phyloP scores from a whole-genome alignment of 2,113 vertebrate species.

The Petrocephalus zakoni region DNA sequence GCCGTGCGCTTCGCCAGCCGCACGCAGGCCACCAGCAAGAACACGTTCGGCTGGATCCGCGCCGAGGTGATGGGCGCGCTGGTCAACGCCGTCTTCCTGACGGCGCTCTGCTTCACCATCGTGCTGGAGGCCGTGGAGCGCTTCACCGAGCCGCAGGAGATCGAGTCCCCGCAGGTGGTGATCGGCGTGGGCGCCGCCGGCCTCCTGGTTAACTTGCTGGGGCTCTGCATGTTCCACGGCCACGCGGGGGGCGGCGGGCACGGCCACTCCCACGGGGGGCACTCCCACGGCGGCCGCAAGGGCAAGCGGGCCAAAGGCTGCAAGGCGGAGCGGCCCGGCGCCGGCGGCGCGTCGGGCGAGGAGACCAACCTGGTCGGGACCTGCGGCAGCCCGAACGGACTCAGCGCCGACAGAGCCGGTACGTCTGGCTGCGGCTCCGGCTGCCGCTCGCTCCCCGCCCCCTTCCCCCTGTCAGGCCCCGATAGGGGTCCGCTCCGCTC shows the following conservation, averaged over 20 bases:
- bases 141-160: constrained; percentile 87
- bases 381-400: constrained; percentile 57
- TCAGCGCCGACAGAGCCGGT: constrained; percentile 42
- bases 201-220: constrained; percentile 87
- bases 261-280: constrained; percentile 75
- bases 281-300: constrained; percentile 54
- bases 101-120: constrained; percentile 94
- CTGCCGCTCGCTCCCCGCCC: background rate
- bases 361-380: constrained; percentile 87
- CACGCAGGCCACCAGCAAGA: constrained; percentile 87
- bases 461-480: background rate
- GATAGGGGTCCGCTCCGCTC: background rate
- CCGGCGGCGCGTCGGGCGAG: constrained; percentile 59
- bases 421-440: background rate
- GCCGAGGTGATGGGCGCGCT: constrained; percentile 98
- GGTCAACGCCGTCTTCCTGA: constrained; percentile 94
- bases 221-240: constrained; percentile 88
- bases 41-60: constrained; percentile 97
- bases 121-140: constrained; percentile 89
- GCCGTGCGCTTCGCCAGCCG: constrained; percentile 91
- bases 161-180: constrained; percentile 75
- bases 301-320: constrained; percentile 42
- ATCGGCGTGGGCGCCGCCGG: constrained; percentile 78
- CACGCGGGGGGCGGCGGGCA: constrained; percentile 74
- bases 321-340: constrained; percentile 45